Percentiles rank a stretch among this genome's conserved stretches.
These are phyloP conservation scores for Piaya cayana DNA, from an alignment of 2,113 vertebrate genomes.

Conservation along the genomic window DNA sequence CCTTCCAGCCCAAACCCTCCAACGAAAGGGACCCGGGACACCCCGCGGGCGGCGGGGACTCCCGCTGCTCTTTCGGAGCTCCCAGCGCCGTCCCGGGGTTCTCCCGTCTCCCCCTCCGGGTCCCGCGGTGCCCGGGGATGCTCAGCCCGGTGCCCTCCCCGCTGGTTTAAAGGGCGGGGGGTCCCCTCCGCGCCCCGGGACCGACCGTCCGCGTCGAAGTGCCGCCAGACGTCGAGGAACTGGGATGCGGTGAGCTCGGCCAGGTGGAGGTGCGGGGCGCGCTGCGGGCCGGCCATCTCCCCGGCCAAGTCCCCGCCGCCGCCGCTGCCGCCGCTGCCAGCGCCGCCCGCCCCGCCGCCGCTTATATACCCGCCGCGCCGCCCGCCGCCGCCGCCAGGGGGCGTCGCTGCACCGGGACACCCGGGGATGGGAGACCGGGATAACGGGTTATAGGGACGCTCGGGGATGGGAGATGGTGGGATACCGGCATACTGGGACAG, in stretches of 20 bases:
- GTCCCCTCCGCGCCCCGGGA: constrained; percentile 43
- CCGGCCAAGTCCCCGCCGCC: too few species aligned
- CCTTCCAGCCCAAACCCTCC: too few species aligned
- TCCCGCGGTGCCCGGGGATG: not conserved
- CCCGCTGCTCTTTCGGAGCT: too few species aligned
- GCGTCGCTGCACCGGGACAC: constrained; percentile 59
- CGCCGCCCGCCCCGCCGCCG: constrained; percentile 39
- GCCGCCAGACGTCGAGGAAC: constrained; percentile 97
- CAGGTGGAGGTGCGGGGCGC: constrained; percentile 92
- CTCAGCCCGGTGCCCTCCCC: not conserved
- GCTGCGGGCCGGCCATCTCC: constrained; percentile 87
- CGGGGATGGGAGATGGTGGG: too few species aligned
- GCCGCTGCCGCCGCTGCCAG: not conserved
- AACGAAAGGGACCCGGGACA: not conserved
- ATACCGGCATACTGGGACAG: too few species aligned
- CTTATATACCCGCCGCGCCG: too few species aligned
- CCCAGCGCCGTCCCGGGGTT: too few species aligned
- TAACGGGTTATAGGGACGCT: too few species aligned
- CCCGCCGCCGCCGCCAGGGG: constrained; percentile 65
- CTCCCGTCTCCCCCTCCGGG: not conserved
- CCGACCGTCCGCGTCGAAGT: constrained; percentile 94
- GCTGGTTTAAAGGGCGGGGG: not conserved
- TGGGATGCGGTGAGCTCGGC: constrained; percentile 95
- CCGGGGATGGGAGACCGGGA: too few species aligned
- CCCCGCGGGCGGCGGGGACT: not conserved